These are phyloP conservation scores for Amblyopsis hoosieri DNA, from an alignment of 2,797 vertebrate species.

Conservation along the genomic window DNA sequence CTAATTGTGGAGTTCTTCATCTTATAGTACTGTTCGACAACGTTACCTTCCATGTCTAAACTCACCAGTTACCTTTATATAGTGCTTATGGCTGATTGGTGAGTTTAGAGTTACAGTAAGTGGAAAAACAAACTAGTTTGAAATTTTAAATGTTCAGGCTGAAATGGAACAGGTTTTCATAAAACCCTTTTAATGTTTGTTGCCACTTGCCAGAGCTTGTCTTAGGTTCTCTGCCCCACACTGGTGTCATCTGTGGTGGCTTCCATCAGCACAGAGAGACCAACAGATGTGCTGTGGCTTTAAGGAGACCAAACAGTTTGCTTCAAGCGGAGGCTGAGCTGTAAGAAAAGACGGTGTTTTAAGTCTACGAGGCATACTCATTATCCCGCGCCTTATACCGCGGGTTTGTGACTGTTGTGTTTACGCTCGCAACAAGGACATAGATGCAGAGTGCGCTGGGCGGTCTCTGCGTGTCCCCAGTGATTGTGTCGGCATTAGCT, in stretches of 20 bases:
- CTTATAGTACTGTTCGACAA: no score
- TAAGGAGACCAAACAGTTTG: conserved; percentile 44
- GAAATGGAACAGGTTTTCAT: no score
- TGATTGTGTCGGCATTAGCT: conserved; percentile 61
- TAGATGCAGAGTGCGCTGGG: conserved; percentile 39
- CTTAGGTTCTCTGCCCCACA: no score
- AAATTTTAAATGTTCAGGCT: no score
- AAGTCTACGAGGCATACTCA: conserved; percentile 48
- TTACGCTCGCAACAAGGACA: conserved; percentile 50
- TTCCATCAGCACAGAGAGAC: conserved; percentile 30
- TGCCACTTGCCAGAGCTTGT: no score
- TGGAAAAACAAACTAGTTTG: no score
- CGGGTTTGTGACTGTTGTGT: conserved; percentile 33
- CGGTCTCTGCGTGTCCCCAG: conserved; percentile 45
- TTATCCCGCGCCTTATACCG: conserved; percentile 52
- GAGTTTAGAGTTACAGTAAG: no score
- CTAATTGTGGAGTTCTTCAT: no score
- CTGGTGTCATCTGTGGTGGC: neutral
- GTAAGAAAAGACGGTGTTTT: conserved; percentile 45
- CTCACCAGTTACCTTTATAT: no score
- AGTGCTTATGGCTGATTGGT: no score
- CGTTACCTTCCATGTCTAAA: no score
- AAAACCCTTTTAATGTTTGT: no score
- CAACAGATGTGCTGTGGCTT: conserved; percentile 78
- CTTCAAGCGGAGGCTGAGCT: conserved; percentile 70